Base-by-base conservation (phyloP, 2,797 vertebrate species). In the Avahi laniger region DNA sequence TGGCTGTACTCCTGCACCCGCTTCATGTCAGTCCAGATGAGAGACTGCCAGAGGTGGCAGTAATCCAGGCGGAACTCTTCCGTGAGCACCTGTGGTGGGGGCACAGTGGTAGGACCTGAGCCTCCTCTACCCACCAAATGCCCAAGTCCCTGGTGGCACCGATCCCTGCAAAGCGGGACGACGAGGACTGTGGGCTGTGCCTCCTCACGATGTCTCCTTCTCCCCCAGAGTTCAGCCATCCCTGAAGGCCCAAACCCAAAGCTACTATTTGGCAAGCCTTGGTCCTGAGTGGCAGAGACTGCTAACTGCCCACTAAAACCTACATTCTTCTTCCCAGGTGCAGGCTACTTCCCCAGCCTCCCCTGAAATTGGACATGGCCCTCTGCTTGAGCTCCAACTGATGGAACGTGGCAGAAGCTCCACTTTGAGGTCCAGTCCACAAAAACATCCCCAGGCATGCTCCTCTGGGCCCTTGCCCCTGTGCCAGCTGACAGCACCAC, bases 31-130 rank as follows among this genome's bases (percentile, higher is more conserved):
- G 99, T 98, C 91, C 98, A 98, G 96, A 99, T 99, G 95, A 99
- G 98, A 61, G 99, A 98, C 98, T 99, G 99, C 99, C 99, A 99
- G 95, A 99, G 99, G 24, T 86, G 99, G 95, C 99, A 99, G 98
- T 99, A 99, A 97, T 99, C 98, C 98, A 99, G 91, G 91, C 99
- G 99, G 98, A 99, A 99, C 54, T 99, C 99, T 4, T 99, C 99
- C 0, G 99, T 99, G 97, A 99, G 98, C 76, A 98, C 98, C 99
- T 99, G 91, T 2, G 26, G 79, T 28, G 97, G 30, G 52, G 46
- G 41, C 52, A 20, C 86, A 14, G 38, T 0, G 63, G 24, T 5
- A 41, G 79, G 63, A 91, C 88, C 90, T 41, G 15, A 70, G 92
- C 0, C 65, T 80, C 88, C 20, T 41, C 50, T 93, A 41, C 26